Evolutionary conservation across 2,113 vertebrate genomes (phyloP), one percentile per base, ranked within the genome.

Genomic region (Echinops telfairi): DNA sequence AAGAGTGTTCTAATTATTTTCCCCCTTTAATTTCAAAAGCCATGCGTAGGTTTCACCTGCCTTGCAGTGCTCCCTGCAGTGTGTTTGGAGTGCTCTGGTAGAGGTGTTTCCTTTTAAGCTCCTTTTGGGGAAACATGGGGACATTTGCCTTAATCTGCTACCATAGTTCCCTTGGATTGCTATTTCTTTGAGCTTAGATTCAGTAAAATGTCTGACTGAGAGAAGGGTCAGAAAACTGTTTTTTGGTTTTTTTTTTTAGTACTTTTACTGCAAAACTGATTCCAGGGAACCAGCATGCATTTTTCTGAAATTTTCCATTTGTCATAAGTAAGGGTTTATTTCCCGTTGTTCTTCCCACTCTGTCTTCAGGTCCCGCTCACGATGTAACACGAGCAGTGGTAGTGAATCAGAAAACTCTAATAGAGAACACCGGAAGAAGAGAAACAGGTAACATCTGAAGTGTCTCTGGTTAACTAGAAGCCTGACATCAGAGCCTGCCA

Each of bases 301-400:
- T 17, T 88, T 87, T 79, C 90, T 84, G 60, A 64, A 60, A 36
- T 29, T 58, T 90, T 53, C 62, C 9, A 1, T 93, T 57, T 82
- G 33, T 89, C 88, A 31, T 83, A 76, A 87, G 86, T 58, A 14
- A 68, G 3, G 1, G 3, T 71, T 95, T 76, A 14, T 66, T 86
- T 40, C 27, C 19, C 12, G 76, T 71, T 47, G 2, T 80, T 31
- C n/a, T 94, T 93, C 29, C 91, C 90, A 83, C 94, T 64, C 96
- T 25, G 14, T 88, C 88, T 95, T 6, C 91, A 99, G 99, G 92
- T 99, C 99, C 9, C 98, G 98, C 70, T 99, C 99, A 86, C 99
- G 98, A 89, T 99, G 99, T 96, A 99, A 99, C 97, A 99, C 99
- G 84, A 99, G 99, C 97, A 99, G 99, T 73, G 99, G 98, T 43